Base-by-base conservation (phyloP, 2,888 invertebrate genomes). In the Augiades crinisus region DNA sequence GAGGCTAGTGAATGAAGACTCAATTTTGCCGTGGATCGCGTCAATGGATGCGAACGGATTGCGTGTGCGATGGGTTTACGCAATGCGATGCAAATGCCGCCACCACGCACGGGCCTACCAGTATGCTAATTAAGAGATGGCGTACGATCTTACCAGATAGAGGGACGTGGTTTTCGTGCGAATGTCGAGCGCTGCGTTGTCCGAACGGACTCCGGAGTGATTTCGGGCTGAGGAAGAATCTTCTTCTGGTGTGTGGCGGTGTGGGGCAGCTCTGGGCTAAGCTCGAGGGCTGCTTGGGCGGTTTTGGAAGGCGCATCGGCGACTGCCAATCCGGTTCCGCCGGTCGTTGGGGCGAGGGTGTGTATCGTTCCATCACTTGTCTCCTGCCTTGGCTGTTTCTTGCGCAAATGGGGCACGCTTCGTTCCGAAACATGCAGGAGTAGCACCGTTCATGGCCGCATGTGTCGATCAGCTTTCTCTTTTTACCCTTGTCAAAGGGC, bases 371-470 rank as follows among this genome's bases (percentile, higher is more conserved):
- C 83, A 83, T 81, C 38, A 67, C 85, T 78, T 80, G 91, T 58
- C 78, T 75, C 59, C 77, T 70, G 10, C 65, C 72, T 50, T 88
- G 86, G 55, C 70, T 85, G 66, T 77, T 85, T 41, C 88, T 82
- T 31, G 90, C 87, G 81, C 98, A 98, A 60, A 97, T 91, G 27
- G 97, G 97, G 81, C 98, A 98, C 60, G 94, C 93, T 82, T 97
- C 96, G 91, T 95, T 96, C 68, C 94, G 94, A 91, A 97, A 97
- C 93, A 98, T 95, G 86, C 98, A 98, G 63, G 96, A 94, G 91
- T 98, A 98, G 85, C 98, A 98, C 58, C 97, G 91, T 80, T 98
- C 98, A 92, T 98, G 98, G 63, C 98, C 98, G 86, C 98, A 98
- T 57, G 96, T 94, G 91, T 98, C 98, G 77, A 98, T 97, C 73